Conservation (phyloP, 2,797 vertebrate genomes). For the Propithecus perrieri region DNA sequence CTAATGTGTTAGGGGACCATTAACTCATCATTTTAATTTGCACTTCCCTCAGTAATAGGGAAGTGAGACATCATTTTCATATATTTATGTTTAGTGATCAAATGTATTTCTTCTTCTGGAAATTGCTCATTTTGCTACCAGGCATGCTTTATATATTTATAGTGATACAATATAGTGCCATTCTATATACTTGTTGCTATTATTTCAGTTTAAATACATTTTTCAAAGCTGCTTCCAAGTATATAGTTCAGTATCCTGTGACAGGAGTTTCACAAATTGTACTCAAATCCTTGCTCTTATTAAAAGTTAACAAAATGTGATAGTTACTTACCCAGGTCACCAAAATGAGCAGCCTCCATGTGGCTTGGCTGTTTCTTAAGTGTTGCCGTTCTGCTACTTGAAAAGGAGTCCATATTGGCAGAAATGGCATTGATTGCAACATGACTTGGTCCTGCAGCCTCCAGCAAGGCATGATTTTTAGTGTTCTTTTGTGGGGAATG, state of each 20-base stretch:
- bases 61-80: neutral
- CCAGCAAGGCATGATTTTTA: constrained; percentile 95
- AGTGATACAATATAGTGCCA: neutral
- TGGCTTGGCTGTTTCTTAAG: constrained; percentile 99
- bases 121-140: neutral
- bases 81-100: neutral
- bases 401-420: constrained; percentile 99
- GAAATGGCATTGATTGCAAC: constrained; percentile 99
- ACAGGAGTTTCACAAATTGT: neutral
- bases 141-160: neutral
- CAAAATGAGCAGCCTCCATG: constrained; percentile 99
- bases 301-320: constrained; percentile 6
- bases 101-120: constrained; percentile 27
- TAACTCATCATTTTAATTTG: constrained; percentile 33
- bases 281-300: neutral
- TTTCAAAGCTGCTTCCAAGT: constrained; percentile 13
- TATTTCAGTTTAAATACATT: constrained; percentile 25
- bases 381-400: constrained; percentile 96
- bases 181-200: neutral
- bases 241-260: neutral
- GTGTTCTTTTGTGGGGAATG: constrained; percentile 92
- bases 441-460: constrained; percentile 97
- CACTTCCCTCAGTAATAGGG: neutral
- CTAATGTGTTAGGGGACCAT: neutral
- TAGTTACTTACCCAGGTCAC: constrained; percentile 92